Conservation (phyloP, 2,888 invertebrate species). For the Drosophila greeni region DNA sequence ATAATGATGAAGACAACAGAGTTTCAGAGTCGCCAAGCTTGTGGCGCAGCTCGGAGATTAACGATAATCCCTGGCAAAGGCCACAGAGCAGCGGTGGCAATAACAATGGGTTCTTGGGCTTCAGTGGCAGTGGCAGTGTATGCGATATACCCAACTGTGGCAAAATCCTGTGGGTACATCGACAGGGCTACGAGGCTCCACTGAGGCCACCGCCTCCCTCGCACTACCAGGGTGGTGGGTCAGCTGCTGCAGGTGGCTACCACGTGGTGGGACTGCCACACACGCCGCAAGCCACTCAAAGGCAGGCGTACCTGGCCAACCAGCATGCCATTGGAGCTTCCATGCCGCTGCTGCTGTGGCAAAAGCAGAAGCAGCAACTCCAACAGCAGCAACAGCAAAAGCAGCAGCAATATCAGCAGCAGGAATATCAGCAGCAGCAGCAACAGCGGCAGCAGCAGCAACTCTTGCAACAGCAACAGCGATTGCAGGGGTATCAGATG, state of each 20-base stretch:
- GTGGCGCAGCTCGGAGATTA: slow-evolving; percentile 39
- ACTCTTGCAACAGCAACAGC: slow-evolving; percentile 76
- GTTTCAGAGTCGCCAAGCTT: slow-evolving; percentile 18
- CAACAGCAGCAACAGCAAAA: slow-evolving; percentile 16
- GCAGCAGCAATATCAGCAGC: slow-evolving; percentile 77
- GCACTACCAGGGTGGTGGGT: slow-evolving; percentile 10
- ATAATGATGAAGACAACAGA: slow-evolving; percentile 48
- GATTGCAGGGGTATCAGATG: slow-evolving; percentile 17
- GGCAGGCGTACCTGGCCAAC: slow-evolving; percentile 76
- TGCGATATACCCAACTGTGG: slow-evolving; percentile 78
- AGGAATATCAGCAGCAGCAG: too few relatives aligned
- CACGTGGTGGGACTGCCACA: slow-evolving; percentile 76
- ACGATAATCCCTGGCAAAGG: slow-evolving; percentile 40
- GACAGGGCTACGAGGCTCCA: slow-evolving; percentile 41
- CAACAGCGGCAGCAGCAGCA: slow-evolving; percentile 80
- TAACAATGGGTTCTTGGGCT: slow-evolving; percentile 34
- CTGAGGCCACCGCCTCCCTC: slow-evolving; percentile 49
- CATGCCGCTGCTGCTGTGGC: slow-evolving; percentile 83
- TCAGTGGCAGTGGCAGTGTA: slow-evolving; percentile 52
- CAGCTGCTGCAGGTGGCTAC: slow-evolving; percentile 53
- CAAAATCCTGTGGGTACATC: slow-evolving; percentile 77
- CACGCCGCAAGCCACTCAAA: slow-evolving; percentile 74
- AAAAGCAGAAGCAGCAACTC: slow-evolving; percentile 76
- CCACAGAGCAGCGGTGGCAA: slow-evolving; percentile 58
- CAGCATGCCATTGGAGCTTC: slow-evolving; percentile 79